phyloP scores from a whole-genome alignment of 2,113 vertebrate genomes.

The Propithecus coquereli region DNA sequence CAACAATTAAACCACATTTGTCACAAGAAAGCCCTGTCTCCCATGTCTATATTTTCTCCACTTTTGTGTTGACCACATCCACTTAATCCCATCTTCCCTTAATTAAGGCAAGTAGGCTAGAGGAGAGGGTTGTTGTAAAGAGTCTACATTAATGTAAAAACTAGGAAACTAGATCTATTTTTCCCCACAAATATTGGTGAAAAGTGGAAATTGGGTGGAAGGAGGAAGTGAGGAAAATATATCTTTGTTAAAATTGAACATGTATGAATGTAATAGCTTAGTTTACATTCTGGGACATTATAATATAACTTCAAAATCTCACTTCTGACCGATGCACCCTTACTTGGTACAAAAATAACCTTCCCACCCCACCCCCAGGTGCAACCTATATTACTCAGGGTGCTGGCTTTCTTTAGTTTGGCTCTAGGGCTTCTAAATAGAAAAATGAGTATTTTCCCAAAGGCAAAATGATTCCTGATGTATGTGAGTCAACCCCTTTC shows the following conservation, averaged over 20 bases:
- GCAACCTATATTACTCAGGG: not conserved
- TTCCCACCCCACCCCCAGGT: not conserved
- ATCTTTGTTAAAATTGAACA: conserved; percentile 24
- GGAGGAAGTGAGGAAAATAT: not conserved
- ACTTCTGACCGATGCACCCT: not conserved
- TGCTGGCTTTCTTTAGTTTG: not conserved
- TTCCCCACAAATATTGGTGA: not conserved
- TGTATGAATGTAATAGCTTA: not conserved
- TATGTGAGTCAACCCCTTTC: not conserved
- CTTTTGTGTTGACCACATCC: not conserved
- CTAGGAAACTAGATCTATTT: not conserved
- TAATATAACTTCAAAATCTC: not conserved
- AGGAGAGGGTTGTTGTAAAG: not conserved
- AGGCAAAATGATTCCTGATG: not conserved
- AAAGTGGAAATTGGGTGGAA: not conserved
- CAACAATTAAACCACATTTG: not conserved
- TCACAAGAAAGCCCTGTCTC: not conserved
- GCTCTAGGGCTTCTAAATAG: not conserved
- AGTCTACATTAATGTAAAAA: not conserved
- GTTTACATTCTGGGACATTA: not conserved
- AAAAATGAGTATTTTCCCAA: not conserved
- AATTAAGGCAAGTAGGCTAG: not conserved
- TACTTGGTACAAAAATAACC: not conserved
- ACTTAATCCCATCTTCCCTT: not conserved
- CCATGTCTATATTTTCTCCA: not conserved